phyloP scores from a whole-genome alignment of 2,113 vertebrate genomes.

The Copsychus sechellarum region DNA sequence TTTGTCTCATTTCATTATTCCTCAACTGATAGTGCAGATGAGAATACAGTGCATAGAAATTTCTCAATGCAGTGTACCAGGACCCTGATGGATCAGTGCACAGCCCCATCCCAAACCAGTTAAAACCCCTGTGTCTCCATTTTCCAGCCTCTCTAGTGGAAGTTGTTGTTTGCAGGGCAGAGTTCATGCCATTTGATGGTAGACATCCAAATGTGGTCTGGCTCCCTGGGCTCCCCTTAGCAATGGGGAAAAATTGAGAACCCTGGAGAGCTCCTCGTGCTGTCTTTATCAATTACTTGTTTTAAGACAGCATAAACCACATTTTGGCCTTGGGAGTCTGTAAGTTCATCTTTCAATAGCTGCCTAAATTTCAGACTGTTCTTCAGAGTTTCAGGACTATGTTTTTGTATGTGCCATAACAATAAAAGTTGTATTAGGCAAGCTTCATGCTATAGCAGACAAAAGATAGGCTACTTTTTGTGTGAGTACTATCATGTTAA shows the following conservation, averaged over 20 bases:
- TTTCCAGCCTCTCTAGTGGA: not conserved
- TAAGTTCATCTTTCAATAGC: not conserved
- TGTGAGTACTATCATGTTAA: not conserved
- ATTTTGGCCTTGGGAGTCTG: not conserved
- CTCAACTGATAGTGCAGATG: not conserved
- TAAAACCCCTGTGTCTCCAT: not conserved
- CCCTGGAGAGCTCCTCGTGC: not conserved
- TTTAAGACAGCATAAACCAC: not conserved
- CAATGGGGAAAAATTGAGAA: not conserved
- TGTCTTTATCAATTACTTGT: not conserved
- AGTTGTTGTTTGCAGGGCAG: not conserved
- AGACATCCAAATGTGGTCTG: not conserved
- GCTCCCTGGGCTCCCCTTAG: not conserved
- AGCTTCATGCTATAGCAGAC: not conserved
- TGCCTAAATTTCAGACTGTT: not conserved
- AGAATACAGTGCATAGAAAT: not conserved
- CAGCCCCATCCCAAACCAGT: not conserved
- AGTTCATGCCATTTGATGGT: not conserved
- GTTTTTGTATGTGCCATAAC: not conserved
- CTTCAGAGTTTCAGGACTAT: not conserved
- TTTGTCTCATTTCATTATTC: not conserved
- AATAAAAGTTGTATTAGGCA: not conserved
- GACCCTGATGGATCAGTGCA: not conserved
- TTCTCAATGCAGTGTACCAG: not conserved
- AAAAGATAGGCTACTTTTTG: not conserved